A percentile compares a stretch with the other conserved stretches of the same genome.
These are phyloP conservation scores for Distichodus sexfasciatus DNA, from an alignment of 2,797 vertebrate species.

Conservation along the genomic window DNA sequence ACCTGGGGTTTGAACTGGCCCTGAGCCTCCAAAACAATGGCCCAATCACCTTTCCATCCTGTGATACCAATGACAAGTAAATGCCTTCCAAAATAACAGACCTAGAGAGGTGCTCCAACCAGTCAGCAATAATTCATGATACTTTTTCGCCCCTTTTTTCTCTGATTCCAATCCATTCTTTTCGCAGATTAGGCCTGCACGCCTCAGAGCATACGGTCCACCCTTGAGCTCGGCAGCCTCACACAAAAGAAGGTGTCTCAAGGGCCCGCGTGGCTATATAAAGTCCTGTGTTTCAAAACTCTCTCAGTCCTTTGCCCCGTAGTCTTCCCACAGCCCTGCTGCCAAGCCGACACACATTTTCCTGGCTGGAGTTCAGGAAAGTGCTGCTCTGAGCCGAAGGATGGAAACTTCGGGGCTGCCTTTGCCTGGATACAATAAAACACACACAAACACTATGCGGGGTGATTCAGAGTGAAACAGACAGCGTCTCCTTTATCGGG, in stretches of 20 bases:
- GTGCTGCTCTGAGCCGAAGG: conserved; percentile 80
- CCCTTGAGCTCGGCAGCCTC: neutral
- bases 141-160: neutral
- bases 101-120: conserved; percentile 57
- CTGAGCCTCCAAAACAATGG: conserved; percentile 62
- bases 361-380: conserved; percentile 98
- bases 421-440: conserved; percentile 94
- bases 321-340: conserved; percentile 88
- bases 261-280: conserved; percentile 71
- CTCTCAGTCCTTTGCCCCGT: conserved; percentile 71
- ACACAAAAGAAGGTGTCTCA: conserved; percentile 79
- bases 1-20: neutral
- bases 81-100: conserved; percentile 1
- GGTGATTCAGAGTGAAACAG: conserved; percentile 64
- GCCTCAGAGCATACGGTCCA: neutral
- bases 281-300: conserved; percentile 68
- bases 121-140: conserved; percentile 50
- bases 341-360: conserved; percentile 93
- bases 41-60: conserved; percentile 78
- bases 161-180: neutral
- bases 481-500: conserved; percentile 63
- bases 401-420: conserved; percentile 91
- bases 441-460: conserved; percentile 82
- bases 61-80: conserved; percentile 13
- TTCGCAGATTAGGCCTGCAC: neutral